Base-by-base conservation (phyloP, 2,113 vertebrate genomes). In the Lepidothrix coronata region DNA sequence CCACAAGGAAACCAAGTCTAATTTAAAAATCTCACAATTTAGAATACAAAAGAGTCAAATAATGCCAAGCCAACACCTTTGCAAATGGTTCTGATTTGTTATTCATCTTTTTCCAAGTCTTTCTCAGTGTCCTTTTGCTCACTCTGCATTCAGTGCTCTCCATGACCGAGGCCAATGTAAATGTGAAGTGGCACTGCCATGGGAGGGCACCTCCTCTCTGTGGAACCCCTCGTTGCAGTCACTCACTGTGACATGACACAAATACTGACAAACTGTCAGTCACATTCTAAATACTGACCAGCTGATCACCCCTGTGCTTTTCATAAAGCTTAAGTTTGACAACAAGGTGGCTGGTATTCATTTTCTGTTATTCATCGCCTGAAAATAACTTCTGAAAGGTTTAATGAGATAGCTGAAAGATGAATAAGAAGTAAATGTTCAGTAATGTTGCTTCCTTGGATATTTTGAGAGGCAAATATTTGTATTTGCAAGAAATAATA, bases 401-500 rank as follows among this genome's bases (percentile, higher is more conserved):
- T 95, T 97, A 95, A 83, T 95, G 78, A 51, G 14, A 62, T 81
- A 74, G 77, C 62, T 93, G 95, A 94, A 92, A 94, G 62, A 97
- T 79, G 58, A 93, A 48, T 88, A 89, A 72, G 86, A 94, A 94
- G 89, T 79, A 85, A 59, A 82, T 82, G 81, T 77, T 94, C 92
- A 51, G 72, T 93, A 91, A 89, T 94, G 27, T 33, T 71, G 25
- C 41, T 62, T 95, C 37, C 44, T 87, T 91, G 70, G 89, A 76
- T 93, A 49, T 95, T 97, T 96, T 81, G 28, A 66, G 93, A 95
- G 95, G 66, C 92, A 86, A 95, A 95, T 98, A 93, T 97, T 94
- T 96, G 91, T 97, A 95, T 97, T 97, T 97, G 95, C 93, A 96
- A 77, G 93, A 97, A 97, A 97, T 96, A 93, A 94, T 97, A 97